Conservation (phyloP, 2,797 vertebrate species). For the Eulemur mongoz region DNA sequence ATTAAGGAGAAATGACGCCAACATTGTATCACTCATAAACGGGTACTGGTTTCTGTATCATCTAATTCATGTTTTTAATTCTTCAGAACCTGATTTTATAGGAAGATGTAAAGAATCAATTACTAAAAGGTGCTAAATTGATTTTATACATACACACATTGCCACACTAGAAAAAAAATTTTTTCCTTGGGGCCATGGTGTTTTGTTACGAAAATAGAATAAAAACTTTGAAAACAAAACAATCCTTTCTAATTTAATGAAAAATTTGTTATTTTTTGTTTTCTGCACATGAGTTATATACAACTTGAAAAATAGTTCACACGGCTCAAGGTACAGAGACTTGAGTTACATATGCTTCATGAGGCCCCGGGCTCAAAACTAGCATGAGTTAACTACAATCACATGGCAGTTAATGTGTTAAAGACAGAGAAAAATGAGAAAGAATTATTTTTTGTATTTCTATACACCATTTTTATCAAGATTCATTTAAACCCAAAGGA, state of each 20-base stretch:
- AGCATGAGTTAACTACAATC: too few species aligned
- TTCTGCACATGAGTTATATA: too few species aligned
- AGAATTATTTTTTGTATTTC: conserved; percentile 39
- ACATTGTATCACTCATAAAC: neutral
- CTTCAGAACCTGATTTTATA: conserved; percentile 39
- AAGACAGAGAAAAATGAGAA: conserved; percentile 29
- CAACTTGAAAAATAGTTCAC: too few species aligned
- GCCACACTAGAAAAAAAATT: too few species aligned
- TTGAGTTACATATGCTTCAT: too few species aligned
- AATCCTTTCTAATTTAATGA: too few species aligned
- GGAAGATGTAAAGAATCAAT: neutral
- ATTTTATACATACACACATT: neutral
- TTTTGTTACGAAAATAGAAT: too few species aligned
- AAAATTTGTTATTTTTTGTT: too few species aligned
- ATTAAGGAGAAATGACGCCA: neutral
- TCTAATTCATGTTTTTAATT: conserved; percentile 33
- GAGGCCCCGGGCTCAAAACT: too few species aligned
- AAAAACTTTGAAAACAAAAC: too few species aligned
- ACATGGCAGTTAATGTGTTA: neutral
- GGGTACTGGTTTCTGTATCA: neutral
- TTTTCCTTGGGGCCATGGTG: too few species aligned
- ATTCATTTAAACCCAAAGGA: conserved; percentile 44
- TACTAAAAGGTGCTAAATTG: conserved; percentile 23
- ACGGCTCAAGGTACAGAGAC: too few species aligned
- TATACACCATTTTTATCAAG: conserved; percentile 15